These are phyloP conservation scores for Phrynocephalus versicolor DNA, from an alignment of 2,113 vertebrate species.

Conservation along the genomic window DNA sequence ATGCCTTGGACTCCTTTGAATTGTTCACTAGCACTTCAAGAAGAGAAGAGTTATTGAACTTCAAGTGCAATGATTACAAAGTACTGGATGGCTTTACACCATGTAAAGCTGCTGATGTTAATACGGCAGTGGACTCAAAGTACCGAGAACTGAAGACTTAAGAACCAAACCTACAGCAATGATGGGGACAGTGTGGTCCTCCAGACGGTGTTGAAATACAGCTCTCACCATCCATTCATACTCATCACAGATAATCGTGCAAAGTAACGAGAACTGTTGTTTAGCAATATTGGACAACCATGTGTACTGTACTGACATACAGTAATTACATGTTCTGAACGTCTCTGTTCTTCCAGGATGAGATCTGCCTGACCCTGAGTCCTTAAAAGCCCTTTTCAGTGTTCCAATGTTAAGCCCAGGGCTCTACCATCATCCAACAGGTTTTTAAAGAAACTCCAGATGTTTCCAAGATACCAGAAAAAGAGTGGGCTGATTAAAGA, in stretches of 20 bases:
- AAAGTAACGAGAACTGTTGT: not conserved
- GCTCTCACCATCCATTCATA: not conserved
- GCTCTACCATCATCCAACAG: not conserved
- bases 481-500: not conserved
- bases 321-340: not conserved
- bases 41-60: too few species aligned
- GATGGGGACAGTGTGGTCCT: too few species aligned
- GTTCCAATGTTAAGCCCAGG: not conserved
- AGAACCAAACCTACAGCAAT: not conserved
- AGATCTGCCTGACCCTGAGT: not conserved
- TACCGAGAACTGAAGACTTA: not conserved
- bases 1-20: too few species aligned
- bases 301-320: not conserved
- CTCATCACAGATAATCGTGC: not conserved
- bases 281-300: too few species aligned
- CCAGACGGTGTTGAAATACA: not conserved
- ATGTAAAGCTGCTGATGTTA: not conserved
- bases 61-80: not conserved
- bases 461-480: not conserved
- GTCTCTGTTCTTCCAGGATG: not conserved
- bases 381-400: not conserved
- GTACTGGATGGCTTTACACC: not conserved
- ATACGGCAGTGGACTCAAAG: not conserved
- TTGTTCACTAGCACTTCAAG: too few species aligned
- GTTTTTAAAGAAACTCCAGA: not conserved